Conservation (phyloP, 2,113 vertebrate genomes). For the Phylloscopus trochiloides region DNA sequence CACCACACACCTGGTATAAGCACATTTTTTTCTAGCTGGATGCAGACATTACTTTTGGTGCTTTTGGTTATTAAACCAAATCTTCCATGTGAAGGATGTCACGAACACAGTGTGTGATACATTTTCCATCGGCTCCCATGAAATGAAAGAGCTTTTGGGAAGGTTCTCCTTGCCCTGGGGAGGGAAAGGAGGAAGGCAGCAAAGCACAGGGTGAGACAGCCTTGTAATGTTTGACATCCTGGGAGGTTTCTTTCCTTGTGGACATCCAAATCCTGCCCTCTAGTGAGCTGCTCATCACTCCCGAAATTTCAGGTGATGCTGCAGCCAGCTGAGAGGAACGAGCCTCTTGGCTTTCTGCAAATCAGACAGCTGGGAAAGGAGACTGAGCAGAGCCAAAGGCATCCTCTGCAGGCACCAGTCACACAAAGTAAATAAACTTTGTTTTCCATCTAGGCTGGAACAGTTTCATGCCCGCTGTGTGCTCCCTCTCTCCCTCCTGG, state of each 20-base stretch:
- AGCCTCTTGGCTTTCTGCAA: not conserved
- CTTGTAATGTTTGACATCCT: not conserved
- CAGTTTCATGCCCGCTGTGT: accelerated
- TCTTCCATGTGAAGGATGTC: not conserved
- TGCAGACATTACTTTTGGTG: not conserved
- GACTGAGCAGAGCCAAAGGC: accelerated
- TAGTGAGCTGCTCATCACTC: not conserved
- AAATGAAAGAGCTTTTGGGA: not conserved
- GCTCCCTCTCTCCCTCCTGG: not conserved
- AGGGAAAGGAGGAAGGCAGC: too few relatives aligned
- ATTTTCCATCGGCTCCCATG: not conserved
- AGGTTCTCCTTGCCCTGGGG: not conserved
- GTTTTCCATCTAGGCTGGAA: not conserved
- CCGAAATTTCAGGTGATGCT: not conserved
- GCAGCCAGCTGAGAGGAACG: not conserved
- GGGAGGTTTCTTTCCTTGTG: not conserved
- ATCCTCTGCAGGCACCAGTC: not conserved
- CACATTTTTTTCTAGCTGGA: not conserved
- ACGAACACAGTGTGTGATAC: not conserved
- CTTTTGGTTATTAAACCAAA: not conserved
- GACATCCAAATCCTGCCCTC: not conserved
- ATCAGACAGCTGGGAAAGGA: not conserved
- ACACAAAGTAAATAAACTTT: not conserved
- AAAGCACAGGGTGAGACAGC: not conserved
- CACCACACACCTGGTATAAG: not conserved